Evolutionary conservation across 1,140 invertebrate species (phyloP), one percentile per base, ranked within the genome.

Genomic region (Platorchestia sp.): DNA sequence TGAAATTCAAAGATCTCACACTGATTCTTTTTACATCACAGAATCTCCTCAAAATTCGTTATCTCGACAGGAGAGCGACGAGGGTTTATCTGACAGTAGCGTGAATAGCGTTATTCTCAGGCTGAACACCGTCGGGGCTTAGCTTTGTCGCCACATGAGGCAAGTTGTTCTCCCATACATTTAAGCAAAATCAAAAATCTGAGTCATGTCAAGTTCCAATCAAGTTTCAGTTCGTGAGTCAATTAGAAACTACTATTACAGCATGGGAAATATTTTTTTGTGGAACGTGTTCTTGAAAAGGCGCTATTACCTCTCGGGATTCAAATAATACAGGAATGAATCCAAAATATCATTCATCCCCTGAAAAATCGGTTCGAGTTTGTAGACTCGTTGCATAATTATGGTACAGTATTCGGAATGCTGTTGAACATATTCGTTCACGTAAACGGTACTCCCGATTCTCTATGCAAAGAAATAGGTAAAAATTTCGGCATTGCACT

Each of bases 1-100:
- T 45, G 91, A 93, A 93, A 42, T 93, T 45, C 91, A 93, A 45
- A 45, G 91, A 44, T 93, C 44, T 93, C 91, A 44, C 16, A 45
- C 91, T 45, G 91, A 93, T 45, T 93, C 91, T 6, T 93, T 93
- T 47, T 93, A 93, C 91, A 44, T 40, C 10, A 47, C 44, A 45
- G 91, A 93, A 36, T 93, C 91, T 93, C 14, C 45, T n/a, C 7
- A n/a, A 47, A 47, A 19, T 44, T 10, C 91, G 40, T 44, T 47
- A 45, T 47, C 91, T 47, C 43, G 45, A 45, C 91, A 93, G 6
- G 91, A 93, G 43, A 93, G 91, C 40, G 91, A 93, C 10, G 91
- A 93, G 44, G 45, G 91, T 7, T 44, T 93, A 19, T 93, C 91
- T 14, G 91, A 93, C 44, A 45, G 91, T 44, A 93, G 91, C 45